Evolutionary conservation across 1,140 invertebrate species (phyloP).

Genomic region (Lutraria rhynchaena): DNA sequence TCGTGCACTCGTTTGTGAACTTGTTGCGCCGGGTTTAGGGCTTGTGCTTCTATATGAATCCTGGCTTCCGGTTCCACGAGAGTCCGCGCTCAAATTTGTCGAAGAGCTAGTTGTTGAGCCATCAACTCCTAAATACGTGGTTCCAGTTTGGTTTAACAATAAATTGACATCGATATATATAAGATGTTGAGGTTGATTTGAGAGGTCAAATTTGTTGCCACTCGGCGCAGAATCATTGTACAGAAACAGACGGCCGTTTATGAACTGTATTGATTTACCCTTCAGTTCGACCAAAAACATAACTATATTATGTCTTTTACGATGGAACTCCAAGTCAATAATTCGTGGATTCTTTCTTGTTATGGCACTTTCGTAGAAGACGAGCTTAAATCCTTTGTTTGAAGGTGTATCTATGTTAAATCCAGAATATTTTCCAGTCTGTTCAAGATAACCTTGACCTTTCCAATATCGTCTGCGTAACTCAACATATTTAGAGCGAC

Average conservation of each 20-base stretch:
- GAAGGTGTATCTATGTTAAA: background rate
- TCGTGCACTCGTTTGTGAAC: background rate
- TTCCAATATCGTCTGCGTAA: conserved; percentile 3
- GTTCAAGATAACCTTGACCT: conserved; percentile 20
- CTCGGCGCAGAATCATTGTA: background rate
- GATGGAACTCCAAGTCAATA: conserved; percentile 39
- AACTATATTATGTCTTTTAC: conserved; percentile 24
- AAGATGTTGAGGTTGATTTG: background rate
- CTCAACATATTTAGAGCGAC: conserved; percentile 10
- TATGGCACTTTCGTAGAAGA: conserved; percentile 25
- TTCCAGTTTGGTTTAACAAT: conserved; percentile 8
- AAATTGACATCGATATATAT: conserved; percentile 18
- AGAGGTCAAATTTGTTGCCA: background rate
- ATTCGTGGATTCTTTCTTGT: conserved; percentile 27
- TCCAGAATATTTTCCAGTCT: background rate
- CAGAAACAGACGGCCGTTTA: conserved; percentile 39
- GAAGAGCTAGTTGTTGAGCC: background rate
- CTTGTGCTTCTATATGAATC: background rate
- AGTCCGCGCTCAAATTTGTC: background rate
- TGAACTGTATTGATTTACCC: conserved; percentile 44
- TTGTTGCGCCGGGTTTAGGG: background rate
- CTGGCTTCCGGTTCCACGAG: background rate
- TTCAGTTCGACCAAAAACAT: conserved; percentile 43
- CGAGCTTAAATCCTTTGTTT: conserved; percentile 28
- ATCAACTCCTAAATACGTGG: background rate